These are phyloP conservation scores for Protosalanx chinensis DNA, from an alignment of 2,797 vertebrate species.

Conservation along the genomic window DNA sequence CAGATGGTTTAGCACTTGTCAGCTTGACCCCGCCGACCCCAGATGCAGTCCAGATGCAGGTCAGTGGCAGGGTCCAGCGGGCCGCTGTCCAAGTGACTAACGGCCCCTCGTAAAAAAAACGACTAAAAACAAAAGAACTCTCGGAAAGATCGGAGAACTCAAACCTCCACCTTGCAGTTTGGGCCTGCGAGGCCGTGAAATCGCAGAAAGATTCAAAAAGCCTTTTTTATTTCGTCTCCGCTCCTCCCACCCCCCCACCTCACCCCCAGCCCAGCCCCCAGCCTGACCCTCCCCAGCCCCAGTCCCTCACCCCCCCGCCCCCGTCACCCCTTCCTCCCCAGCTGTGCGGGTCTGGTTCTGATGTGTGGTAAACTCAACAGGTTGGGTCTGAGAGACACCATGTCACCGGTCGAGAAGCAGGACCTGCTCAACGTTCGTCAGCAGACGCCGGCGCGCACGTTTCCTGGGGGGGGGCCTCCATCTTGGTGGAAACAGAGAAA, in stretches of 20 bases:
- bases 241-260: background rate
- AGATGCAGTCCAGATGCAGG: conserved; percentile 81
- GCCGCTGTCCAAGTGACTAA: conserved; percentile 70
- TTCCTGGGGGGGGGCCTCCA: conserved; percentile 28
- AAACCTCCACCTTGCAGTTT: conserved; percentile 49
- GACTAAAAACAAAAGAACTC: conserved; percentile 44
- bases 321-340: background rate
- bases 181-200: conserved; percentile 41
- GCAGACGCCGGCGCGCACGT: conserved; percentile 38
- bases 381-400: conserved; percentile 21
- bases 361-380: conserved; percentile 41
- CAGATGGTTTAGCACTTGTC: conserved; percentile 76
- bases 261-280: background rate
- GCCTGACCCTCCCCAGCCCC: background rate
- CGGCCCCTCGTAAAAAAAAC: conserved; percentile 60
- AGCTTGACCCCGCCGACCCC: conserved; percentile 61
- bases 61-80: conserved; percentile 58
- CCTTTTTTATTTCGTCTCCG: conserved; percentile 24
- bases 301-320: background rate
- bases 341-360: conserved; percentile 43
- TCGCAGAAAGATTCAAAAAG: conserved; percentile 34
- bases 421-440: conserved; percentile 49
- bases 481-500: conserved; percentile 26
- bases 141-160: conserved; percentile 41
- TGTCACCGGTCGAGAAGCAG: conserved; percentile 54